Percentiles rank a stretch among this genome's conserved stretches.
phyloP scores from a whole-genome alignment of 2,797 vertebrate species.

The Danio albolineatus region DNA sequence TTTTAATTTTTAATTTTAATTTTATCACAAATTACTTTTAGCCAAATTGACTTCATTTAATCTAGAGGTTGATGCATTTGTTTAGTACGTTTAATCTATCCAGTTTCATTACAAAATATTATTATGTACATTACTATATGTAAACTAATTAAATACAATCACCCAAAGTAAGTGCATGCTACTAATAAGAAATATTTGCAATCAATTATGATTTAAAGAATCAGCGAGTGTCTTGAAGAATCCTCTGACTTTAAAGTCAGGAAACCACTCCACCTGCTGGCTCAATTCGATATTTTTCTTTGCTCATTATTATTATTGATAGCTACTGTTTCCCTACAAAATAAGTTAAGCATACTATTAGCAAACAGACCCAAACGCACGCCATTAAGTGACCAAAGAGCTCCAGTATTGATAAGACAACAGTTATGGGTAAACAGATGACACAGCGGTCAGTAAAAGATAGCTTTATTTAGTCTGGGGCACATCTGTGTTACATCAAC shows the following conservation, averaged over 20 bases:
- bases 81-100: no score
- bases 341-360: constrained; percentile 1
- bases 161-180: not conserved
- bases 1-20: no score
- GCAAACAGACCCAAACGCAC: not conserved
- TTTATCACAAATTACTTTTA: no score
- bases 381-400: not conserved
- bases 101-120: no score
- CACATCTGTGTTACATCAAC: constrained; percentile 79
- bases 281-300: not conserved
- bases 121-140: no score
- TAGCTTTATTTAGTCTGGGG: constrained; percentile 79
- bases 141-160: not conserved
- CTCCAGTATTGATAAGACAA: not conserved
- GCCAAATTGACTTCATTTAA: no score
- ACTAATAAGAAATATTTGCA: not conserved
- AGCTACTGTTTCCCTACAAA: not conserved
- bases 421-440: constrained; percentile 11
- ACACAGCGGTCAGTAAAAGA: constrained; percentile 73
- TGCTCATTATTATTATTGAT: not conserved
- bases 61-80: no score
- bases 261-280: constrained; percentile 29
- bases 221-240: not conserved
- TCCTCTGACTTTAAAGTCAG: not conserved
- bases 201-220: not conserved